Percentiles rank a stretch among this genome's conserved stretches.
phyloP scores from a whole-genome alignment of 2,888 invertebrate species.

The Eurytoma californica region DNA sequence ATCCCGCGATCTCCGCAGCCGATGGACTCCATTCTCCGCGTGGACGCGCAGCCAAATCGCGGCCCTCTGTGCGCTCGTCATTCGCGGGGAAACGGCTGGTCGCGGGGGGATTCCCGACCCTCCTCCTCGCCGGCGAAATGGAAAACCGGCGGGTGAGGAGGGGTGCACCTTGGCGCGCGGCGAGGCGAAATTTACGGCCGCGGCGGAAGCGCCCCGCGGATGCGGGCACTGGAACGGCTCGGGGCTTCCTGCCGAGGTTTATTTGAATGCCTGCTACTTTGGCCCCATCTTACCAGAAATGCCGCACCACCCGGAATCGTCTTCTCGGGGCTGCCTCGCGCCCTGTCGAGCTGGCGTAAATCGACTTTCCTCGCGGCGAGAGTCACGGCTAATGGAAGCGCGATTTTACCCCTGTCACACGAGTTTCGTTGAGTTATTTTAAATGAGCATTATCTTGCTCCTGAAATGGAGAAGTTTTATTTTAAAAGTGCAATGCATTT shows the following conservation, averaged over 20 bases:
- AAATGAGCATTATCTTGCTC: too few relatives aligned
- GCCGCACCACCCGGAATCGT: slow-evolving; percentile 12
- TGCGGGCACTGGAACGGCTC: background rate
- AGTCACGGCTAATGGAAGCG: slow-evolving; percentile 6
- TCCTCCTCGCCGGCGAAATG: background rate
- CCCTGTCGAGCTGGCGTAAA: background rate
- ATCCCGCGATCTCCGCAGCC: background rate
- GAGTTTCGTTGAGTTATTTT: too few relatives aligned
- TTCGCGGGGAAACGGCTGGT: too few relatives aligned
- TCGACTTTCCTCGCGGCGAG: slow-evolving; percentile 17
- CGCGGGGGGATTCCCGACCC: too few relatives aligned
- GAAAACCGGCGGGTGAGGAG: background rate
- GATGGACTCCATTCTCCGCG: background rate
- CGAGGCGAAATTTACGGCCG: slow-evolving; percentile 9
- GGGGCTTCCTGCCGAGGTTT: slow-evolving; percentile 66
- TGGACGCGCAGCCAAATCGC: background rate
- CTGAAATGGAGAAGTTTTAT: too few relatives aligned
- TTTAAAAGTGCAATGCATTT: too few relatives aligned
- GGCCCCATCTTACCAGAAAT: slow-evolving; percentile 18
- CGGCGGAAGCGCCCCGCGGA: slow-evolving; percentile 1
- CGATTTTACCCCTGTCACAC: too few relatives aligned
- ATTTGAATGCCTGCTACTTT: slow-evolving; percentile 69
- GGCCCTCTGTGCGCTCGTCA: background rate
- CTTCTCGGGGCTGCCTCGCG: background rate
- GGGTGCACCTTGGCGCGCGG: background rate